phyloP scores from a whole-genome alignment of 1,140 invertebrate species.

The Rhyacophila brunnea region DNA sequence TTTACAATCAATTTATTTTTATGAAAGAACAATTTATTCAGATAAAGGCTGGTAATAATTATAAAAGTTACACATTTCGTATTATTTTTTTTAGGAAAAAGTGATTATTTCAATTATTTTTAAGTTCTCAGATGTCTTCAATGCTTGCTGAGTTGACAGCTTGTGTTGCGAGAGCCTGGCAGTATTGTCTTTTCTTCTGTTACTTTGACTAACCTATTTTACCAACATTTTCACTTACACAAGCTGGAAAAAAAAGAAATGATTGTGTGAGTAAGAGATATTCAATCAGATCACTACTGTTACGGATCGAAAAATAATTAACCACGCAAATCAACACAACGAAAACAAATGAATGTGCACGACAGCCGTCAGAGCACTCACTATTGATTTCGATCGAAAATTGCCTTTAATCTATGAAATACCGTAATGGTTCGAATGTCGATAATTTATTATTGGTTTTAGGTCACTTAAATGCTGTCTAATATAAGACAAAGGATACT shows the following conservation, averaged over 20 bases:
- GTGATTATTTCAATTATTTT: slow-evolving; percentile 18
- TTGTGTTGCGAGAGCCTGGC: slow-evolving; percentile 55
- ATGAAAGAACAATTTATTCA: slow-evolving; percentile 1
- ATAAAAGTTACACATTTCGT: background rate
- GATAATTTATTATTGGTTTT: no score
- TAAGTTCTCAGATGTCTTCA: slow-evolving; percentile 85
- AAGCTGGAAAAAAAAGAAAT: slow-evolving; percentile 64
- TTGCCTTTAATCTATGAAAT: no score
- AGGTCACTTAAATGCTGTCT: no score
- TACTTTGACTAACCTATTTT: slow-evolving; percentile 60
- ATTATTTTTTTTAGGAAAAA: background rate
- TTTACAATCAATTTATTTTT: slow-evolving; percentile 12
- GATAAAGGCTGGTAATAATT: background rate
- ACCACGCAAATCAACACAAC: no score
- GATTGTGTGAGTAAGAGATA: no score
- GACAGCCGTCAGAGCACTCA: no score
- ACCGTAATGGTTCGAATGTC: no score
- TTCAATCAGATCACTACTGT: no score
- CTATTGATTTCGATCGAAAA: no score
- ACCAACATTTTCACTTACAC: slow-evolving; percentile 75
- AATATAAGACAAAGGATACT: no score
- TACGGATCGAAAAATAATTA: no score
- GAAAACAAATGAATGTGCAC: no score
- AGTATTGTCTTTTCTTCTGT: slow-evolving; percentile 53
- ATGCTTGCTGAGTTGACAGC: slow-evolving; percentile 78